Evolutionary conservation across 2,888 invertebrate species (phyloP), one percentile per base, ranked within the genome.

Genomic region (Phymatocera aterrima): DNA sequence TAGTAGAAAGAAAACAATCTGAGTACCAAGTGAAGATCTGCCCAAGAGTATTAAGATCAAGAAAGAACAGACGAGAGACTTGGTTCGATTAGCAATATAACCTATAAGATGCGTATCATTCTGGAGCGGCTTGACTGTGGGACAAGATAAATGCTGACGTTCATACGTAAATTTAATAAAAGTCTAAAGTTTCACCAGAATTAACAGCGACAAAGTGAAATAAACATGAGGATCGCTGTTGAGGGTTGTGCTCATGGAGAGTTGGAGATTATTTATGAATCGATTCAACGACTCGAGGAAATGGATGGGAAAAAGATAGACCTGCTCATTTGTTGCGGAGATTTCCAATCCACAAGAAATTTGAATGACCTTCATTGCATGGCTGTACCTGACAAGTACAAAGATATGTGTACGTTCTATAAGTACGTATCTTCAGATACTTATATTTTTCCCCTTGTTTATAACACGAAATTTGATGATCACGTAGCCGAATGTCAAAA

Each of bases 161-260:
- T n/a, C n/a, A n/a, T n/a, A n/a, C n/a, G n/a, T n/a, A n/a, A n/a
- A n/a, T n/a, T n/a, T n/a, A n/a, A n/a, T n/a, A n/a, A n/a, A n/a
- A n/a, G n/a, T n/a, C n/a, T n/a, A n/a, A n/a, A n/a, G n/a, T n/a
- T n/a, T n/a, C n/a, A n/a, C n/a, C n/a, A n/a, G n/a, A n/a, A n/a
- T n/a, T n/a, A n/a, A n/a, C n/a, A n/a, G n/a, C n/a, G n/a, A n/a
- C n/a, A n/a, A n/a, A n/a, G n/a, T n/a, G n/a, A n/a, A n/a, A n/a
- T n/a, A n/a, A n/a, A n/a, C 51, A 97, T 98, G 98, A 96, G 95
- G 91, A 95, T 98, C 79, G 99, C 98, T 0, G 93, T 99, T 0
- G 98, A 98, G 92, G 99, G 99, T 77, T 99, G 99, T 92, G 97
- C 98, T 85, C 99, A 99, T 91, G 99, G 99, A 1, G 98, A 99